Conservation (phyloP, 2,797 vertebrate genomes). For the Hemitrygon akajei region DNA sequence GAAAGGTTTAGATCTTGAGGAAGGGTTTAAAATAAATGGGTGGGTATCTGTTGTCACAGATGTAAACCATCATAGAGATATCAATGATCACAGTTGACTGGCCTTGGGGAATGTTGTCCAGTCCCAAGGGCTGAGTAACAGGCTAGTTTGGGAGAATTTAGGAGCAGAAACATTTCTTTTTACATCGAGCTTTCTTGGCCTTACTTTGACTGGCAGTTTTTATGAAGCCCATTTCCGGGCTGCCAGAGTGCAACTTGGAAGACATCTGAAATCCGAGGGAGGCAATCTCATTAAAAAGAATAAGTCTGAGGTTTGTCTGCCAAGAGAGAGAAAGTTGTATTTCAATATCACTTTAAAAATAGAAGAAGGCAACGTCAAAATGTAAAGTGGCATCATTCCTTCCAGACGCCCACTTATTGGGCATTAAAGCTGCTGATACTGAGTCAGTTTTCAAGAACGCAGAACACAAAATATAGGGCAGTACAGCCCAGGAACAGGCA, state of each 20-base stretch:
- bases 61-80: no score
- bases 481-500: no score
- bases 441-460: neutral
- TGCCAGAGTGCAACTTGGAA: neutral
- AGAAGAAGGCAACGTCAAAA: neutral
- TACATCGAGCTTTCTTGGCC: neutral
- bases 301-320: neutral
- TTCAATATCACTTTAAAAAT: neutral
- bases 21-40: no score
- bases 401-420: neutral
- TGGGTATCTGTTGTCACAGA: no score
- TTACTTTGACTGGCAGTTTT: neutral
- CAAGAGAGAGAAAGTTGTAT: neutral
- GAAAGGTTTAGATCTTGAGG: no score
- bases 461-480: no score
- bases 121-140: no score
- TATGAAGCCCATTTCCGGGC: neutral
- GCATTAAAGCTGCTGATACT: neutral
- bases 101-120: no score
- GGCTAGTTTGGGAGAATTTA: no score
- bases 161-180: no score
- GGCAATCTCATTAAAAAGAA: neutral
- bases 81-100: no score
- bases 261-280: neutral
- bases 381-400: neutral